Evolutionary conservation across 2,888 invertebrate species (phyloP).

Genomic region (Spatulosminthurus flaviceps): DNA sequence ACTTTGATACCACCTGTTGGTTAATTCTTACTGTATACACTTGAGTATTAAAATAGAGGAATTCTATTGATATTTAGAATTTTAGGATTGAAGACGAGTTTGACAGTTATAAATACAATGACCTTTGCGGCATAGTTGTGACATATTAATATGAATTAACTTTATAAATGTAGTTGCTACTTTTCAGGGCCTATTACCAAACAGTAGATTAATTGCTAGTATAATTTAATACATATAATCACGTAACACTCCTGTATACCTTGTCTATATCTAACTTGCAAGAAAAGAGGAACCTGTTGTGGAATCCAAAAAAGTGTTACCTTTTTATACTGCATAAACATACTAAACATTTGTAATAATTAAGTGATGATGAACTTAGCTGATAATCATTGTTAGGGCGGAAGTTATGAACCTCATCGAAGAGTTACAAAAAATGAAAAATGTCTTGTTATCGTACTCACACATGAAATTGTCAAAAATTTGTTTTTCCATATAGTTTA

Average conservation of each 20-base stretch:
- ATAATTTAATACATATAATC: no score
- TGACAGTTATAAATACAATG: slow-evolving; percentile 1
- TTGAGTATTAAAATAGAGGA: background rate
- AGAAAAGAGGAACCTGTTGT: no score
- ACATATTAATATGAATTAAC: background rate
- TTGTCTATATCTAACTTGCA: no score
- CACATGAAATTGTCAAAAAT: background rate
- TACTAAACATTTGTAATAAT: no score
- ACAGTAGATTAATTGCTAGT: background rate
- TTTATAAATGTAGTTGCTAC: background rate
- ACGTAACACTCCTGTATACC: no score
- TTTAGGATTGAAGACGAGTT: background rate
- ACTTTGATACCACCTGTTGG: background rate
- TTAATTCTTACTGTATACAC: background rate
- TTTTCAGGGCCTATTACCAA: slow-evolving; percentile 5
- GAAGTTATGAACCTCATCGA: background rate
- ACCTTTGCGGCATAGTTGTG: background rate
- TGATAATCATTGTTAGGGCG: slow-evolving; percentile 14
- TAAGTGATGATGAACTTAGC: background rate
- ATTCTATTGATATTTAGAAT: background rate
- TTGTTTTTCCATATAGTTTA: background rate
- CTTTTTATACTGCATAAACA: no score
- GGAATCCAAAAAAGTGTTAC: no score
- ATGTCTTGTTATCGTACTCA: background rate
- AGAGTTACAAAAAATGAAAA: background rate